Conservation (phyloP, 2,797 vertebrate genomes). For the Pyrocephalus nanus region DNA sequence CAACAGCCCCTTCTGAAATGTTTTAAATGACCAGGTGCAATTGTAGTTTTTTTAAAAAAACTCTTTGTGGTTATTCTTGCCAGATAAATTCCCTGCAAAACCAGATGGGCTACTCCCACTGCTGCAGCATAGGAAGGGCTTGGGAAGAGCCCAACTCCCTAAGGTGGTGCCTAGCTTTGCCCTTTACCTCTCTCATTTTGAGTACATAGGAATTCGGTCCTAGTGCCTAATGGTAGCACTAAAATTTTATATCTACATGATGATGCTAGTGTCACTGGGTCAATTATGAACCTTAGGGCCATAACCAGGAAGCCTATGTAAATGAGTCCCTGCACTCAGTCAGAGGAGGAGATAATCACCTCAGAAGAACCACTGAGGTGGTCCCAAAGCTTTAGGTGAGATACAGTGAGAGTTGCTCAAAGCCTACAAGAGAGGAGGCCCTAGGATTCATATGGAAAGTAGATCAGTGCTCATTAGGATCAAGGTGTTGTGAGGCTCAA, state of each 20-base stretch:
- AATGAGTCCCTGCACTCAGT: background rate
- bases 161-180: background rate
- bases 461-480: background rate
- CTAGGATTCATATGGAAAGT: background rate
- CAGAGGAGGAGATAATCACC: background rate
- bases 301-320: background rate
- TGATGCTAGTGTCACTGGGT: background rate
- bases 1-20: background rate
- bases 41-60: slow-evolving; percentile 10
- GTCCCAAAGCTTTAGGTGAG: background rate
- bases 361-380: background rate
- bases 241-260: background rate
- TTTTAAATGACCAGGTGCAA: slow-evolving; percentile 7
- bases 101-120: background rate
- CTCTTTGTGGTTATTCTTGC: background rate
- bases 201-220: background rate
- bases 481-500: background rate
- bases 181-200: background rate
- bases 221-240: rapidly evolving
- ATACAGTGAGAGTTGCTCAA: background rate
- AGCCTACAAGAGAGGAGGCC: background rate
- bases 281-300: background rate
- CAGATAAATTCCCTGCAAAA: background rate
- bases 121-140: background rate
- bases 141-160: background rate